These are phyloP conservation scores for Phalera bucephala DNA, from an alignment of 2,888 invertebrate genomes.

Conservation along the genomic window DNA sequence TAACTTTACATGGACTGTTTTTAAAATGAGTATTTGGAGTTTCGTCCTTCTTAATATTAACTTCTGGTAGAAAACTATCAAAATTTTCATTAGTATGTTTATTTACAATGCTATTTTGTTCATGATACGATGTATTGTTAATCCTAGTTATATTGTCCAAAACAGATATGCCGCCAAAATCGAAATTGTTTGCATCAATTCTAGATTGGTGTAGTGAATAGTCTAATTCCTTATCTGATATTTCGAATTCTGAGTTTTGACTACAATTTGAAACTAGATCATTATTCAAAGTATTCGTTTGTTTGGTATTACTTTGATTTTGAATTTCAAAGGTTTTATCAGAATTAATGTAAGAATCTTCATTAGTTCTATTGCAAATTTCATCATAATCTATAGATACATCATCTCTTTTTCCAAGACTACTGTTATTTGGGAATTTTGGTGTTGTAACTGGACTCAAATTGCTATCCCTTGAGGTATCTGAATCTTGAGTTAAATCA, in stretches of 20 bases:
- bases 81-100: slow-evolving; percentile 4
- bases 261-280: slow-evolving; percentile 32
- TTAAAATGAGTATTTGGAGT: no score
- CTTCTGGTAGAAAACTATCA: slow-evolving; percentile 21
- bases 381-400: slow-evolving; percentile 72
- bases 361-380: slow-evolving; percentile 26
- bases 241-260: slow-evolving; percentile 54
- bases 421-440: slow-evolving; percentile 23
- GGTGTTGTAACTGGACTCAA: not conserved
- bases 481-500: slow-evolving; percentile 58
- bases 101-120: slow-evolving; percentile 10
- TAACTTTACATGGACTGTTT: not conserved
- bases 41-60: slow-evolving; percentile 11
- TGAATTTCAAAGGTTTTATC: not conserved
- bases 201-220: slow-evolving; percentile 79
- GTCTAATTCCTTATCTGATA: slow-evolving; percentile 85
- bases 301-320: not conserved
- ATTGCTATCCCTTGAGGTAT: slow-evolving; percentile 27
- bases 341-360: no score
- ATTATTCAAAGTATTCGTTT: slow-evolving; percentile 11
- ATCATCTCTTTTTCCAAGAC: slow-evolving; percentile 50
- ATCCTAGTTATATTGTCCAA: slow-evolving; percentile 35
- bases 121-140: not conserved
- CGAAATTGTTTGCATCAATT: slow-evolving; percentile 39
- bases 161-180: slow-evolving; percentile 48